Evolutionary conservation across 2,113 vertebrate genomes (phyloP), one percentile per base, ranked within the genome.

Genomic region (Callospermophilus lateralis): DNA sequence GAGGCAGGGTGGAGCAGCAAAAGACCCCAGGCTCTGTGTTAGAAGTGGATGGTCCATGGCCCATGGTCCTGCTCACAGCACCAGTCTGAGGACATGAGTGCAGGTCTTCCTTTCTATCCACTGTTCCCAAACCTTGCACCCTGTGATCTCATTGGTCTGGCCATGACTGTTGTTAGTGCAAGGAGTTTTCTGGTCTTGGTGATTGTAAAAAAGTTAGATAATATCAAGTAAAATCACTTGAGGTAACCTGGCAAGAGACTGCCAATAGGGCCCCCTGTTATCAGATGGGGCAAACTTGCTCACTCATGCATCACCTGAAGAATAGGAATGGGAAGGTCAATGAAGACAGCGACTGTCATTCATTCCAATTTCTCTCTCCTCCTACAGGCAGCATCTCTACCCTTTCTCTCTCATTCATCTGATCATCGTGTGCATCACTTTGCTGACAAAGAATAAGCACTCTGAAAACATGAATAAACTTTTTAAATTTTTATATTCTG

Each of bases 231-330:
- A 4, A 45, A 32, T 45, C 34, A 12, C 1, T 72, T 61, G 74
- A 72, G 42, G 8, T 37, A 61, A 16, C 7, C 20, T 67, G 42
- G 4, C 30, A 63, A 28, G 7, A 37, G 34, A 37, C 30, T 39
- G 1, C 26, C 42, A 72, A 26, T 6, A 63, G 48, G 6, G 16
- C 1, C 5, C 8, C 42, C 70, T 39, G 1, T 0, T n/a, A 22
- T 78, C 20, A 9, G 26, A 32, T 32, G 55, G 28, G 26, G 39
- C 34, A 15, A 37, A 15, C 20, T 63, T 24, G n/a, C 1, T 63
- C 24, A 26, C 55, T 84, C 10, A 3, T 20, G 6, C 39, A 8
- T 34, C 39, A 7, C 4, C 20, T 42, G 5, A 30, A 48, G 45
- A n/a, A 20, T 22, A n/a, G 26, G 19, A 65, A 32, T 6, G 9